Percentiles rank a stretch among this genome's conserved stretches.
Conservation (phyloP, 2,888 invertebrate species). For the Trissoscelio sp. region DNA sequence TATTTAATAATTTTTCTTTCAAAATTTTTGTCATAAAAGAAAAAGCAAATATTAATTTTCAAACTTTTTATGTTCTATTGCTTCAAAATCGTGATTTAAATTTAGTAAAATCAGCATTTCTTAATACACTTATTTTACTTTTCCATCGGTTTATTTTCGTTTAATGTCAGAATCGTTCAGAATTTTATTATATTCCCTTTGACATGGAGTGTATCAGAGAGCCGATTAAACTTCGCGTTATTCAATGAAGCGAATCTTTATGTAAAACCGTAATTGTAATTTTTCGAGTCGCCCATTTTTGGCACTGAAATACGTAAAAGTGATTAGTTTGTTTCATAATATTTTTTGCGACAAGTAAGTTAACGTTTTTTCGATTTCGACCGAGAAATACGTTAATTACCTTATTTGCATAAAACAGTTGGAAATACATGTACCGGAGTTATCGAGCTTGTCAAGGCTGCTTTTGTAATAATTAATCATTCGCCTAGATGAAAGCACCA, state of each 20-base stretch:
- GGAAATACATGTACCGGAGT: constrained; percentile 36
- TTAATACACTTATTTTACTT: constrained; percentile 31
- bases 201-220: constrained; percentile 13
- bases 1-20: too few relatives aligned
- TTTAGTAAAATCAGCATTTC: too few relatives aligned
- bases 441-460: constrained; percentile 35
- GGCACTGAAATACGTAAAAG: neutral
- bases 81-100: too few relatives aligned
- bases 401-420: constrained; percentile 53
- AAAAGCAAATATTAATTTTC: too few relatives aligned
- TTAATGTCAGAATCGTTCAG: neutral
- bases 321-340: neutral
- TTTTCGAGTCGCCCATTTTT: neutral
- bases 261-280: constrained; percentile 12
- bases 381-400: constrained; percentile 40
- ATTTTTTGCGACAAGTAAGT: neutral
- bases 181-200: constrained; percentile 31
- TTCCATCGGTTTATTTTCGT: constrained; percentile 22
- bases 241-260: constrained; percentile 8
- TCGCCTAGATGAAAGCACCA: constrained; percentile 20
- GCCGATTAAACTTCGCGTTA: constrained; percentile 15
- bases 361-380: constrained; percentile 22
- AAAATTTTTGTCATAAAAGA: too few relatives aligned
- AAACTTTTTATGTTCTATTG: too few relatives aligned
- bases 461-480: constrained; percentile 61